phyloP scores from a whole-genome alignment of 1,140 invertebrate genomes.

The Diorhabda carinulata region DNA sequence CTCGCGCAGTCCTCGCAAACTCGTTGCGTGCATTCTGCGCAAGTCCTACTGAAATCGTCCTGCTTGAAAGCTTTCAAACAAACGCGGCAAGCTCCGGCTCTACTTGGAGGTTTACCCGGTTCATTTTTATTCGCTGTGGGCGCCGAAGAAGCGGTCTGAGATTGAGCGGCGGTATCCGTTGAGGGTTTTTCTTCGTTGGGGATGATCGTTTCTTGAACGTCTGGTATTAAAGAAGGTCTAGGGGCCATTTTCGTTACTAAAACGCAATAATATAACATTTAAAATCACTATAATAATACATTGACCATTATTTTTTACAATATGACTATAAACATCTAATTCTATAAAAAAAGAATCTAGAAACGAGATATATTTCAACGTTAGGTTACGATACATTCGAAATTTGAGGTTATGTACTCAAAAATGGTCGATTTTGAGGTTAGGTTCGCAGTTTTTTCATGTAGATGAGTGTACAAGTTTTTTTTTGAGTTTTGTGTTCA shows the following conservation, averaged over 20 bases:
- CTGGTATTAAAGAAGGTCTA: slow-evolving; percentile 55
- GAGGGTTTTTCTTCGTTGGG: slow-evolving; percentile 29
- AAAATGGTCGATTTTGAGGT: too few species aligned
- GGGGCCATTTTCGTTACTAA: slow-evolving; percentile 65
- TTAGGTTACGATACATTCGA: too few species aligned
- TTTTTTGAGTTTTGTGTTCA: too few species aligned
- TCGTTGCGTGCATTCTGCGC: slow-evolving; percentile 80
- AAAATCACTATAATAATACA: too few species aligned
- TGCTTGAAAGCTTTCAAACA: slow-evolving; percentile 83
- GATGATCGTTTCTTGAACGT: slow-evolving; percentile 45
- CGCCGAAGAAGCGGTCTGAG: slow-evolving; percentile 46
- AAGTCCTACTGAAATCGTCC: slow-evolving; percentile 77
- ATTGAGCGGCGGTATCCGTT: slow-evolving; percentile 34
- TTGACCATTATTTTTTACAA: too few species aligned
- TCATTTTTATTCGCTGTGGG: slow-evolving; percentile 54
- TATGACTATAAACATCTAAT: too few species aligned
- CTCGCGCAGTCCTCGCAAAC: slow-evolving; percentile 90
- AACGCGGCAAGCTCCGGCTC: slow-evolving; percentile 75
- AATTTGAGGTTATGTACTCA: too few species aligned
- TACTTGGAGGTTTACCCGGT: slow-evolving; percentile 64
- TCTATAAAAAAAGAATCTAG: too few species aligned
- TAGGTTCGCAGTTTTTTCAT: too few species aligned
- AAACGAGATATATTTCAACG: too few species aligned
- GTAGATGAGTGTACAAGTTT: too few species aligned
- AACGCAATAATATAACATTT: slow-evolving; percentile 20